A percentile compares a stretch with the other conserved stretches of the same genome.
Evolutionary conservation across 2,113 vertebrate genomes (phyloP).

Genomic region (Ctenodactylus gundi): DNA sequence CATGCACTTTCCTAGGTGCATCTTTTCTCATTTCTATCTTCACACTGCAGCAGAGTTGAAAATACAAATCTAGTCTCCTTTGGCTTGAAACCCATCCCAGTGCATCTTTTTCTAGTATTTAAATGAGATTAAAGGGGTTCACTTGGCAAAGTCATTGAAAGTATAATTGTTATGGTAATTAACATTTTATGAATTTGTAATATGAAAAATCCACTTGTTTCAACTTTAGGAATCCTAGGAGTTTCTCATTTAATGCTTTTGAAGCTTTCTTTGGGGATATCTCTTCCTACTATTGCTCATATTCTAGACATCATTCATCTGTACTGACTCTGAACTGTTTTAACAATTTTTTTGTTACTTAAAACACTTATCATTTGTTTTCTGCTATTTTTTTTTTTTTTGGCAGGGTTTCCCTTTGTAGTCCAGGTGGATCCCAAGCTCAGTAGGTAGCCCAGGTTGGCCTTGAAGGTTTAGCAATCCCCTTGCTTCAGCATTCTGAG

Average conservation of each 20-base stretch:
- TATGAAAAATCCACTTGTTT: neutral
- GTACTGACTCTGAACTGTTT: neutral
- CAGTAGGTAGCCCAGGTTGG: too few relatives aligned
- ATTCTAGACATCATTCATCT: neutral
- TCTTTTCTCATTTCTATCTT: neutral
- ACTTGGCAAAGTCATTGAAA: neutral
- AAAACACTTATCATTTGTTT: neutral
- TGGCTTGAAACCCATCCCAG: neutral
- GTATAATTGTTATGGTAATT: neutral
- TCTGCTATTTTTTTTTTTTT: neutral
- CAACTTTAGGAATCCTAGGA: neutral
- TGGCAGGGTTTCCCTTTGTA: too few relatives aligned
- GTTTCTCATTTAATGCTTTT: neutral
- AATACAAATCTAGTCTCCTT: conserved; percentile 5
- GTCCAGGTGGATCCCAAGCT: too few relatives aligned
- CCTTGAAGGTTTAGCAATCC: too few relatives aligned
- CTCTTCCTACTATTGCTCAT: neutral
- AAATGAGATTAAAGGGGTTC: neutral
- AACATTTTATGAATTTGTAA: neutral
- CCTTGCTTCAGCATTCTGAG: too few relatives aligned
- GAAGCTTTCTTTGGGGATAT: neutral
- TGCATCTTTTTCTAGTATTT: conserved; percentile 2
- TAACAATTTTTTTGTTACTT: neutral
- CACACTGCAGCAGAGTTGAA: neutral
- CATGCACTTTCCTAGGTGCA: neutral